Evolutionary conservation across 2,797 vertebrate genomes (phyloP).

Genomic region (Adelosebastes latens): DNA sequence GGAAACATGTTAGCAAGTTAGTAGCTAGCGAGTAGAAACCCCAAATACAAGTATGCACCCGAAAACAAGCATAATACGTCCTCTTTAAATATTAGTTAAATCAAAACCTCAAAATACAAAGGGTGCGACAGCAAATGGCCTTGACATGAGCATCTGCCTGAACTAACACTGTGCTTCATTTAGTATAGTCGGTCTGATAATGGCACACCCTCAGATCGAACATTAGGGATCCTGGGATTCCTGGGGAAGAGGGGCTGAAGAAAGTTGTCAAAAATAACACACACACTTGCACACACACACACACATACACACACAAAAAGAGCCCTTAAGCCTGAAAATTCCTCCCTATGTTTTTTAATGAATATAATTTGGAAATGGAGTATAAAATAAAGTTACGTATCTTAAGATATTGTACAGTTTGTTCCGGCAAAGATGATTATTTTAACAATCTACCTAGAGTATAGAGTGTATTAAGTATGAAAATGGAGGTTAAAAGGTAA

Average conservation of each 20-base stretch:
- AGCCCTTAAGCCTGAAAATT: background rate
- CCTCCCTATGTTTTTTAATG: background rate
- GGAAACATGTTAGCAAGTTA: background rate
- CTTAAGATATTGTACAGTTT: background rate
- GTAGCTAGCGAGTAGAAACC: background rate
- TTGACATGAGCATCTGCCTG: background rate
- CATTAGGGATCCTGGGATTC: background rate
- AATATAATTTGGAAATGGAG: background rate
- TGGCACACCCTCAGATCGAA: background rate
- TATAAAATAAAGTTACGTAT: background rate
- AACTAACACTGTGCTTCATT: background rate
- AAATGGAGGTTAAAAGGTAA: constrained; percentile 28
- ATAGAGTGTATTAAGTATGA: background rate
- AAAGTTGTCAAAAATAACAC: background rate
- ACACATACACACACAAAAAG: background rate
- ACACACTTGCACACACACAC: background rate
- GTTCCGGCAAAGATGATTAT: background rate
- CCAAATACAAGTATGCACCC: background rate
- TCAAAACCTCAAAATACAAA: background rate
- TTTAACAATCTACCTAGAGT: background rate
- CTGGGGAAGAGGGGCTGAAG: background rate
- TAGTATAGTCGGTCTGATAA: background rate
- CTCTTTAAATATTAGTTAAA: background rate
- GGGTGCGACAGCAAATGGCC: background rate
- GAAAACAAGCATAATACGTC: background rate